Evolutionary conservation across 1,140 invertebrate genomes (phyloP), one percentile per base, ranked within the genome.

Genomic region (Proales similis): DNA sequence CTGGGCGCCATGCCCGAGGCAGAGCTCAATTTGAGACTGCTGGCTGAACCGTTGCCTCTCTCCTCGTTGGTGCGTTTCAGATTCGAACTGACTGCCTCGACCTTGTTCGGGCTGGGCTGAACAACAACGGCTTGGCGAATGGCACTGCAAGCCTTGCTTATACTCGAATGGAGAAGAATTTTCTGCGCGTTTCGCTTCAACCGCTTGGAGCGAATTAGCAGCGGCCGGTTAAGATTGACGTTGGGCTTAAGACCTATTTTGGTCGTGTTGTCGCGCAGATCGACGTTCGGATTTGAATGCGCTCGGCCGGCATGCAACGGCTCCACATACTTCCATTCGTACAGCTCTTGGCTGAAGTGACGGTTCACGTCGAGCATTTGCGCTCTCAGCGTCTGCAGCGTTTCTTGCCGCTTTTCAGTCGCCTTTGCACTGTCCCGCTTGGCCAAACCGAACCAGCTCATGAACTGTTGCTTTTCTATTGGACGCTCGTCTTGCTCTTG

Each of bases 291-390:
- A 36, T 36, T 36, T 14, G 33, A 36, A n/a, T n/a, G n/a, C 9
- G 33, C 9, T 36, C 14, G 9, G 33, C 9, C 9, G 9, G 33
- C 9, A 9, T 36, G 9, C 1, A n/a, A 29, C 4, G 51, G 30
- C 7, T 57, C 36, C 12, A 20, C 45, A 2, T 42, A 7, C 17
- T 57, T 57, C 51, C 51, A 57, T 22, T 3, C 17, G 20, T 57
- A 36, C 36, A 57, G 45, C 26, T 57, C 51, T 12, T 24, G n/a
- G 17, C 20, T 57, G 14, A 57, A 57, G 2, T 42, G 26, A 19
- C 45, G 51, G 27, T 57, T 57, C 1, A 57, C 32, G 20, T 57
- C 51, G n/a, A 57, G 29, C 51, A 57, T 57, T 12, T 57, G n/a
- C 17, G 7, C 17, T 42, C 51, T 39, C 2, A 57, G 27, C 9